phyloP scores from a whole-genome alignment of 2,797 vertebrate genomes.

The Anas georgica region DNA sequence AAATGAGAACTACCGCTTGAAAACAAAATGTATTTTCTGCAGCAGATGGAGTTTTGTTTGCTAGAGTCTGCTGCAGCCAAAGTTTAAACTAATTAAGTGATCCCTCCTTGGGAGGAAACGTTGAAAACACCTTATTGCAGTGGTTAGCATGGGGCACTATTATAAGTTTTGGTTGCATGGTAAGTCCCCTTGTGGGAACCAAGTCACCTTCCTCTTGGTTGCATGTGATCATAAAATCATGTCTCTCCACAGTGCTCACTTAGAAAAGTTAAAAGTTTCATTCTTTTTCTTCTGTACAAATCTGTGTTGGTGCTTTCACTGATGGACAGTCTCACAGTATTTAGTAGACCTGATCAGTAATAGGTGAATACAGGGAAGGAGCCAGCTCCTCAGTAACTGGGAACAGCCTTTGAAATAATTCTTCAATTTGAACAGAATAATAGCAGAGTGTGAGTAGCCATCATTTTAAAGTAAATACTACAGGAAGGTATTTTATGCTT shows the following conservation, averaged over 20 bases:
- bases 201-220: background rate
- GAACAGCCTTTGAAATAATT: background rate
- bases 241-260: background rate
- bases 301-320: background rate
- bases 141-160: background rate
- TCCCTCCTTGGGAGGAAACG: background rate
- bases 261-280: background rate
- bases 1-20: background rate
- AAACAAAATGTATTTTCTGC: background rate
- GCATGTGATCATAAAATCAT: background rate
- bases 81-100: background rate
- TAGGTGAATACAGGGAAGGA: background rate
- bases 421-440: background rate
- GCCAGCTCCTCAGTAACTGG: background rate
- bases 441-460: background rate
- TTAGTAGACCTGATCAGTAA: background rate
- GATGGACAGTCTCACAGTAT: background rate
- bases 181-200: background rate
- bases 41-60: background rate
- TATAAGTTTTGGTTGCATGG: fast-evolving
- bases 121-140: background rate
- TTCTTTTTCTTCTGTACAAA: background rate
- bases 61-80: background rate
- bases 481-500: constrained; percentile 48
- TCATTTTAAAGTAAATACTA: background rate